These are phyloP conservation scores for Syrista parreyssii DNA, from an alignment of 2,888 invertebrate species.

Conservation along the genomic window DNA sequence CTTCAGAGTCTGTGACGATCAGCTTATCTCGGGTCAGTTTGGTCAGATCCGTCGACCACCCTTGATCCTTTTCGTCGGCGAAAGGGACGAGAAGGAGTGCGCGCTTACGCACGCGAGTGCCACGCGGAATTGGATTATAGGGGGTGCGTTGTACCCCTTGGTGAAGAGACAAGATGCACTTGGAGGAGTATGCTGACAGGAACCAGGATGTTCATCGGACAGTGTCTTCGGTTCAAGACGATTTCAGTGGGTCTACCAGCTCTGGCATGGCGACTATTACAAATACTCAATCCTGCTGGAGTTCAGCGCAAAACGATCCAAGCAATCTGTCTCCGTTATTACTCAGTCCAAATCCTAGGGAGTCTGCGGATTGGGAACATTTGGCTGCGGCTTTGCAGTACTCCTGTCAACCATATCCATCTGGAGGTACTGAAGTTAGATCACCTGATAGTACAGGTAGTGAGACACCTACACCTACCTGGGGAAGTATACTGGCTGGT, in stretches of 20 bases:
- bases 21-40: constrained; percentile 40
- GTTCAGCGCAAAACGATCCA: constrained; percentile 34
- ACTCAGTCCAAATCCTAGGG: constrained; percentile 27
- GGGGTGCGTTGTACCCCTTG: not conserved
- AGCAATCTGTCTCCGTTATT: constrained; percentile 33
- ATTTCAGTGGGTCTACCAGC: constrained; percentile 18
- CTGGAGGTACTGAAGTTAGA: constrained; percentile 11
- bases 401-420: constrained; percentile 33
- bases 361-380: constrained; percentile 50
- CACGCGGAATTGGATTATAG: constrained; percentile 11
- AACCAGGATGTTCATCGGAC: constrained; percentile 27
- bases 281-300: constrained; percentile 43
- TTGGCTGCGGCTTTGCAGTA: constrained; percentile 48
- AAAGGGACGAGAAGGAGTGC: not conserved
- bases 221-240: constrained; percentile 20
- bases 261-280: constrained; percentile 15
- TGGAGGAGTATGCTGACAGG: constrained; percentile 41
- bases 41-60: constrained; percentile 28
- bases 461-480: constrained; percentile 50
- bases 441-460: constrained; percentile 52
- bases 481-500: constrained; percentile 33
- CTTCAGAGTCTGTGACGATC: constrained; percentile 28
- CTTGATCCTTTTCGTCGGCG: constrained; percentile 9
- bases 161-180: constrained; percentile 41
- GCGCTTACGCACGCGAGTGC: constrained; percentile 22